Conservation (phyloP, 2,888 invertebrate genomes). For the Dascillus cervinus region DNA sequence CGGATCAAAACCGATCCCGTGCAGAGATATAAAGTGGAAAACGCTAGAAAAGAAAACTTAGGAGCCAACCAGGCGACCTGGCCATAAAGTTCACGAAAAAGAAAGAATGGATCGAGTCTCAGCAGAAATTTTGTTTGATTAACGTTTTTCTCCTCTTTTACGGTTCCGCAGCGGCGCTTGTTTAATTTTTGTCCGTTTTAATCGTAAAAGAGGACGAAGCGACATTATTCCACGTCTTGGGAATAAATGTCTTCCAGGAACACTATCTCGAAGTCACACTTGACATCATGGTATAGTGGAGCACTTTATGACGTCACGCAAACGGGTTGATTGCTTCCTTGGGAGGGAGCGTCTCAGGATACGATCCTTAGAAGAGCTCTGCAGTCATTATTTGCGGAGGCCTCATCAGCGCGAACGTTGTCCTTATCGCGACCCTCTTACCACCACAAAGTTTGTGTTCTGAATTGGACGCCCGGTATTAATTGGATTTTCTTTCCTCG, state of each 20-base stretch:
- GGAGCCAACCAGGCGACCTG: constrained; percentile 32
- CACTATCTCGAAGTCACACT: constrained; percentile 22
- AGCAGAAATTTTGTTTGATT: too few species aligned
- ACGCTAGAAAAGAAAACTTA: constrained; percentile 27
- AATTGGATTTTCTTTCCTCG: constrained; percentile 8
- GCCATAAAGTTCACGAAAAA: constrained; percentile 27
- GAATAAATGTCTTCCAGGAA: constrained; percentile 15
- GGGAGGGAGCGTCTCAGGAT: constrained; percentile 25
- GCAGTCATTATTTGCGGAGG: constrained; percentile 38
- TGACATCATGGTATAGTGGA: constrained; percentile 17
- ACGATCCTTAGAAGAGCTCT: constrained; percentile 30
- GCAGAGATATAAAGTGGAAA: too few species aligned
- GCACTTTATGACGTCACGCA: constrained; percentile 41
- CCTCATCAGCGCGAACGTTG: constrained; percentile 37
- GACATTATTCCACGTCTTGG: constrained; percentile 15
- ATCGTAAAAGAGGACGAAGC: too few species aligned
- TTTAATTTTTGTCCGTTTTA: too few species aligned
- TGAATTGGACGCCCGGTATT: constrained; percentile 10
- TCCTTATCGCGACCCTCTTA: constrained; percentile 21
- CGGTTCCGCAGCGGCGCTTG: too few species aligned
- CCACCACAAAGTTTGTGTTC: constrained; percentile 16
- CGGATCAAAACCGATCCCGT: too few species aligned
- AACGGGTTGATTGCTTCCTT: constrained; percentile 41
- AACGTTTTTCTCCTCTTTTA: too few species aligned
- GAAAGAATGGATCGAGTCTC: too few species aligned